Conservation (phyloP, 2,888 invertebrate species). For the Carterocephalus palaemon region DNA sequence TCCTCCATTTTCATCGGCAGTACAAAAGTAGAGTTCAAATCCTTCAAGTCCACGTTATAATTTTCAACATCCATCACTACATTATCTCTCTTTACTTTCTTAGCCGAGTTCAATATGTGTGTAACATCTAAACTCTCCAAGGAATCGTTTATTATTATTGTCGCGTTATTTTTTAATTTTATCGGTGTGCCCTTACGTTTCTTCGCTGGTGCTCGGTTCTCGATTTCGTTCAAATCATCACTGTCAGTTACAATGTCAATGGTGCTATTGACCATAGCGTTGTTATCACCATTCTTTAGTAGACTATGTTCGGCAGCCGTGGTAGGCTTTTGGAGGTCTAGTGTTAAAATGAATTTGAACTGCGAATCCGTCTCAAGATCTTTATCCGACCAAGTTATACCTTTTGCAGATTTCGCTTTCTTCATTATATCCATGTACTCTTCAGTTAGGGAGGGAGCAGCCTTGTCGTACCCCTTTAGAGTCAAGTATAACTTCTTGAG, state of each 20-base stretch:
- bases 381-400: slow-evolving; percentile 80
- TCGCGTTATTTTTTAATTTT: slow-evolving; percentile 59
- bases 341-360: slow-evolving; percentile 55
- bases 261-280: slow-evolving; percentile 39
- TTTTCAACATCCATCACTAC: slow-evolving; percentile 48
- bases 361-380: slow-evolving; percentile 46
- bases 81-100: slow-evolving; percentile 57
- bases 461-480: slow-evolving; percentile 78
- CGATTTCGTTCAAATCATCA: slow-evolving; percentile 57
- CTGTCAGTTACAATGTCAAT: slow-evolving; percentile 57
- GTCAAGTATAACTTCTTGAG: slow-evolving; percentile 79
- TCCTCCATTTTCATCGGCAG: slow-evolving; percentile 56
- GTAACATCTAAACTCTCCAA: slow-evolving; percentile 57
- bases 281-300: slow-evolving; percentile 24
- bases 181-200: slow-evolving; percentile 69
- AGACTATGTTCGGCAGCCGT: slow-evolving; percentile 33
- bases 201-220: slow-evolving; percentile 49
- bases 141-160: slow-evolving; percentile 68
- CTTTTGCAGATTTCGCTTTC: slow-evolving; percentile 78
- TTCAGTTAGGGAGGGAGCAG: slow-evolving; percentile 74
- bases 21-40: slow-evolving; percentile 71
- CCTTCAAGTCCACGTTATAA: slow-evolving; percentile 50
- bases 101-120: slow-evolving; percentile 54
- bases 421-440: slow-evolving; percentile 80
- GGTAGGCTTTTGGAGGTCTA: slow-evolving; percentile 54